phyloP scores from a whole-genome alignment of 2,113 vertebrate genomes.

The Leucopsar rothschildi region DNA sequence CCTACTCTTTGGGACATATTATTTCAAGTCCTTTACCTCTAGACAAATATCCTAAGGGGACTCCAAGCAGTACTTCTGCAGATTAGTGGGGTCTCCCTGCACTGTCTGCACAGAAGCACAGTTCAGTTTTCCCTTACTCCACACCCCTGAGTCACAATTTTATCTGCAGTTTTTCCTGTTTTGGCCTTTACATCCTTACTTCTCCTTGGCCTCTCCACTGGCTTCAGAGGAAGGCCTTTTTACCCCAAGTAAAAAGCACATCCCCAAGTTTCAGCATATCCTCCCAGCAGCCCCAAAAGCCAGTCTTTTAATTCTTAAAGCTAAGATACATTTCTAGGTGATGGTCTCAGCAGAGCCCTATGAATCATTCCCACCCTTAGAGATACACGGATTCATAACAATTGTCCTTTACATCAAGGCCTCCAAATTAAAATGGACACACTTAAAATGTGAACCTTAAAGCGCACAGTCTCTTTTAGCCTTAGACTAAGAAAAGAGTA shows the following conservation, averaged over 20 bases:
- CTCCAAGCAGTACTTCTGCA: neutral
- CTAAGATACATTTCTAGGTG: neutral
- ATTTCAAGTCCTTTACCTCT: neutral
- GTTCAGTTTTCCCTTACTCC: neutral
- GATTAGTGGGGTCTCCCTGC: neutral
- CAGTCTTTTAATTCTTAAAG: neutral
- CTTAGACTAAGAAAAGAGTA: neutral
- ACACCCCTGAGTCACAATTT: neutral
- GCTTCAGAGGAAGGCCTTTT: neutral
- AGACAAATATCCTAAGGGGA: neutral
- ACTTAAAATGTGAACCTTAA: neutral
- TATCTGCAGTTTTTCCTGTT: neutral
- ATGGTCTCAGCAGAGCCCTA: neutral
- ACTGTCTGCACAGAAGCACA: neutral
- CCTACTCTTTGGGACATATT: neutral
- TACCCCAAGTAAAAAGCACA: neutral
- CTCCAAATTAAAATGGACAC: neutral
- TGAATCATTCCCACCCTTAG: neutral
- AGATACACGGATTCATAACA: neutral
- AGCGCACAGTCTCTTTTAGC: neutral
- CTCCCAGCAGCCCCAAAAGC: neutral
- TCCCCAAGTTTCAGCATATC: neutral
- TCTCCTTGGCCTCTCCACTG: neutral
- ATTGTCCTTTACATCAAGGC: neutral
- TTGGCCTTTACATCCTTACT: neutral